Evolutionary conservation across 2,113 vertebrate species (phyloP), one percentile per base, ranked within the genome.

Genomic region (Riparia riparia): DNA sequence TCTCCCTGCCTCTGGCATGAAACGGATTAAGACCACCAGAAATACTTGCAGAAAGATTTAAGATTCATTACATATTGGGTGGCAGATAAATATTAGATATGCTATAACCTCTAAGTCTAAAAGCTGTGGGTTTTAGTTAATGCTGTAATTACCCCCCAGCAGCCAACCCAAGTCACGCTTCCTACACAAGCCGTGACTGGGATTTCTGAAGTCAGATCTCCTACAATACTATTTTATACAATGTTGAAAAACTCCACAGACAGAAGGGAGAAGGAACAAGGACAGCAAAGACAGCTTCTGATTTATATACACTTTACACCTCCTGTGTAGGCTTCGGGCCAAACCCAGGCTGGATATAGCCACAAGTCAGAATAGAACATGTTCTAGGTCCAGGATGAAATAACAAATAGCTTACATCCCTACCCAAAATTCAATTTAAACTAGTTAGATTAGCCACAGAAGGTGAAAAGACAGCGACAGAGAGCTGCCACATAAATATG

Each of bases 1-100:
- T 76, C 63, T 45, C 51, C 51, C 78, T 66, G 91, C 92, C 92
- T 92, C 90, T 58, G 86, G 74, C 86, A 76, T 5, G 71, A 58
- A 84, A 73, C 5, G 72, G 76, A 91, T 94, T 90, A 92, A 89
- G 95, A 91, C 90, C 76, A 91, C 78, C 90, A 95, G 79, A 92
- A 97, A 79, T 76, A 89, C 82, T 78, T 41, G 42, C 44, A 53
- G 71, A 49, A 95, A 89, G 82, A 81, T 68, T 95, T 68, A 65
- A 84, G 72, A 78, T 56, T 90, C 88, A 77, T 73, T 79, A 71
- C 81, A 87, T 74, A 31, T 71, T 51, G 57, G 73, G 74, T 61
- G 39, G 50, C 57, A 87, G 95, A 96, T 72, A 82, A 94, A 85
- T 37, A 70, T 84, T 56, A 92, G 89, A 86, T 60, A 37, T 6